Evolutionary conservation across 2,113 vertebrate species (phyloP).

Genomic region (Emydura subglobosa): DNA sequence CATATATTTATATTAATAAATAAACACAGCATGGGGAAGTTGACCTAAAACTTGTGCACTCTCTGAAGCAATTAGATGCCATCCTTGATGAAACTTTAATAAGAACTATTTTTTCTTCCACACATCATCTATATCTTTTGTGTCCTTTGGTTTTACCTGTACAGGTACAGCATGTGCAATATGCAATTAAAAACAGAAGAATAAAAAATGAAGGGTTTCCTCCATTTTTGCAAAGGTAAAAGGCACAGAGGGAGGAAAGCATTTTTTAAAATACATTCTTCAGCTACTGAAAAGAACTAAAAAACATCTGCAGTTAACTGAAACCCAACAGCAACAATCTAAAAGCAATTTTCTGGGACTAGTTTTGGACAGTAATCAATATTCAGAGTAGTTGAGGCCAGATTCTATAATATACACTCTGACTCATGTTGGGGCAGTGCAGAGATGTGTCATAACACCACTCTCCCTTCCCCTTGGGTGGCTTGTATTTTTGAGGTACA

Average conservation of each 20-base stretch:
- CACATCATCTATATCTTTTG: not conserved
- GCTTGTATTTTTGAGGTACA: not conserved
- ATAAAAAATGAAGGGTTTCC: not conserved
- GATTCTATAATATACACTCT: not conserved
- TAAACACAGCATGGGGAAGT: not conserved
- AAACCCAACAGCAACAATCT: not conserved
- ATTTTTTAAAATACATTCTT: not conserved
- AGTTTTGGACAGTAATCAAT: not conserved
- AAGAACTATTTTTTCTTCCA: not conserved
- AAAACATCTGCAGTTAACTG: not conserved
- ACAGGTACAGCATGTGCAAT: not conserved
- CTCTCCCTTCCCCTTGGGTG: not conserved
- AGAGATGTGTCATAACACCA: not conserved
- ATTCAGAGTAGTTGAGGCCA: not conserved
- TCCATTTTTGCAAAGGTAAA: not conserved
- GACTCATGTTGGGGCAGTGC: not conserved
- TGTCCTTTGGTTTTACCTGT: not conserved
- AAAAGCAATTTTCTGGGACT: not conserved
- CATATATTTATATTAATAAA: not conserved
- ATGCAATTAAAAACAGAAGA: not conserved
- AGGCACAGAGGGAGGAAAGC: not conserved
- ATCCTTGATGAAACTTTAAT: not conserved
- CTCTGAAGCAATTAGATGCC: not conserved
- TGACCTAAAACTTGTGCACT: not conserved
- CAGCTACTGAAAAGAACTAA: not conserved